phyloP scores from a whole-genome alignment of 2,113 vertebrate species.

The Hippoglossus stenolepis region DNA sequence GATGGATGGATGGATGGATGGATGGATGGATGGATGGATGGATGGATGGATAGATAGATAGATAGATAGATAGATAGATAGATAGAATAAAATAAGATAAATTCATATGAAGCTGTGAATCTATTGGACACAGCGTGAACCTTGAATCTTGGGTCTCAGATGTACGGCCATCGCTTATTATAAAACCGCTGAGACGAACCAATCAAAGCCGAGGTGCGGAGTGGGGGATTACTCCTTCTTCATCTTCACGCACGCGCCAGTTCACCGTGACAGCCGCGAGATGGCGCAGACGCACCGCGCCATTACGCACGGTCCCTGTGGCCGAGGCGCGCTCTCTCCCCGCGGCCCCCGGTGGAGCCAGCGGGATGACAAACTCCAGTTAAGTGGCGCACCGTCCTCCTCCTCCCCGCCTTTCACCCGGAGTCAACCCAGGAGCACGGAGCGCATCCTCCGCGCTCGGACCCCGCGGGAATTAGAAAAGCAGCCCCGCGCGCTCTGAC shows the following conservation, averaged over 20 bases:
- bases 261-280: conserved; percentile 43
- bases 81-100: no score
- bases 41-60: no score
- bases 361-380: conserved; percentile 79
- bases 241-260: neutral
- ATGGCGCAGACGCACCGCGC: conserved; percentile 51
- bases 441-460: conserved; percentile 52
- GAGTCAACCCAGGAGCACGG: conserved; percentile 68
- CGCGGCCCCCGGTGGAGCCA: conserved; percentile 59
- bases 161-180: conserved; percentile 65
- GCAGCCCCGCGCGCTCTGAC: conserved; percentile 18
- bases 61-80: no score
- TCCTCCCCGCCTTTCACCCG: conserved; percentile 60
- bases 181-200: conserved; percentile 56
- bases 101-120: neutral
- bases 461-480: conserved; percentile 42
- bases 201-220: conserved; percentile 56
- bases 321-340: conserved; percentile 43
- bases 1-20: no score
- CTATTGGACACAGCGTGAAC: conserved; percentile 26
- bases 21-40: no score
- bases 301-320: conserved; percentile 29
- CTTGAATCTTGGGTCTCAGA: conserved; percentile 61
- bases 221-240: neutral
- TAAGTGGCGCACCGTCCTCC: conserved; percentile 73